These are phyloP conservation scores for Arbacia lixula DNA, from an alignment of 53 echinoderm and acorn worm genomes.

Conservation along the genomic window DNA sequence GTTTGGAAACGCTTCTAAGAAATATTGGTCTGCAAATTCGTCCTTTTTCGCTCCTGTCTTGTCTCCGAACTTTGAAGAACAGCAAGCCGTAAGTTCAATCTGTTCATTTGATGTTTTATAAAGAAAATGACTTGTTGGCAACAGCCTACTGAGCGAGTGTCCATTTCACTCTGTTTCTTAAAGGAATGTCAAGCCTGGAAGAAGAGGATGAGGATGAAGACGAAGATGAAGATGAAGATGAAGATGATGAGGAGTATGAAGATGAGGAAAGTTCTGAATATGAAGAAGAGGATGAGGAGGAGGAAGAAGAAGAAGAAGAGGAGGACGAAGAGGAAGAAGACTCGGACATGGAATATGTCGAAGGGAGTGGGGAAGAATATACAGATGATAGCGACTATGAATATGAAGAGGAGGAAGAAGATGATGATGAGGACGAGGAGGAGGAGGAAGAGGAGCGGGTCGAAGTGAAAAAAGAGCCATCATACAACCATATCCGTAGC, in stretches of 20 bases:
- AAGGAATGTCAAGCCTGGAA: constrained; percentile 36
- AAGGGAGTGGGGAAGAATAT: constrained; percentile 54
- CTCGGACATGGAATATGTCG: constrained; percentile 37
- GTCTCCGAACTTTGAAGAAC: no score
- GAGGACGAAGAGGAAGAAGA: constrained; percentile 50
- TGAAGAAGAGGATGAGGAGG: constrained; percentile 59
- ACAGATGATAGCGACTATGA: constrained; percentile 47
- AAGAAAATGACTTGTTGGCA: background rate
- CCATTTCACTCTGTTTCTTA: constrained; percentile 41
- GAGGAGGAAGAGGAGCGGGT: constrained; percentile 51
- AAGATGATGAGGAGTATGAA: constrained; percentile 4
- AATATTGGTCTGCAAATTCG: no score
- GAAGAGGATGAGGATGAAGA: constrained; percentile 50
- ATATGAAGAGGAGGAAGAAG: constrained; percentile 61
- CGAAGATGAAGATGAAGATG: constrained; percentile 8
- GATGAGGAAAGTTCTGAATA: constrained; percentile 6
- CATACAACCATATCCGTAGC: constrained; percentile 66
- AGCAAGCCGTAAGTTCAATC: constrained; percentile 28
- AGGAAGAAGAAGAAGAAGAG: constrained; percentile 30
- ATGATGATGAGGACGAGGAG: constrained; percentile 50
- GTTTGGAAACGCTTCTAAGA: background rate
- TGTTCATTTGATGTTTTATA: constrained; percentile 5
- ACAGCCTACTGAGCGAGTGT: constrained; percentile 10
- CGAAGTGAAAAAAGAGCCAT: constrained; percentile 53
- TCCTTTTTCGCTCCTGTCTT: no score